Base-by-base conservation (phyloP, 2,113 vertebrate genomes). In the Semnornis frantzii region DNA sequence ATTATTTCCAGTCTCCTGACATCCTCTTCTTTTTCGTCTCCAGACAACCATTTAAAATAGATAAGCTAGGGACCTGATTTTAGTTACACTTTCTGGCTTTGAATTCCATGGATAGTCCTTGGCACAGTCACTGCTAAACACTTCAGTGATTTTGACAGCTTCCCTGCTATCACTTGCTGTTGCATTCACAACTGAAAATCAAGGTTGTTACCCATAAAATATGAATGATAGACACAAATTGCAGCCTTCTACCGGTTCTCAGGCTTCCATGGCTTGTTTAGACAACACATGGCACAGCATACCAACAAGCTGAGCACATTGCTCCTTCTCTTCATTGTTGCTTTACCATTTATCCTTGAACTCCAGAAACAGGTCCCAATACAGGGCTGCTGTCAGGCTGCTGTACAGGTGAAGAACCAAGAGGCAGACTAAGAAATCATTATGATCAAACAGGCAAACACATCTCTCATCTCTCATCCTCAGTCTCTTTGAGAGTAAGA, bases 71-170 rank as follows among this genome's bases (percentile, higher is more conserved):
- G 77, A 92, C 68, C 30, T 73, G 55, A 46, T 66, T 96, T 82
- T 19, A 86, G 54, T 31, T 69, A 16, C 39, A 33, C 87, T 84
- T 94, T 59, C 82, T 75, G 59, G 86, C 71, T 90, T 65, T 62
- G 25, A 91, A 94, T 91, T 87, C 81, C 89, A 91, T 59, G 79
- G 83, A 75, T 4, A 90, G 77, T 90, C 83, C 44, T 88, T 88
- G 93, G 90, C 66, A 86, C 0, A 86, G 83, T 93, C 92, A 8
- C 55, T 91, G 86, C 91, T 94, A 85, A 96, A 95, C 89, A 92
- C 95, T 94, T 92, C 94, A 95, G 91, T 85, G 92, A 70, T 94
- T 94, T 27, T 96, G 94, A 95, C 95, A 96, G 89, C 82, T 95
- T 95, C 90, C 84, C 78, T 92, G 84, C 78, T 94, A 95, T 91